These are phyloP conservation scores for Hippopotamus amphibius DNA, from an alignment of 2,113 vertebrate species.

Conservation along the genomic window DNA sequence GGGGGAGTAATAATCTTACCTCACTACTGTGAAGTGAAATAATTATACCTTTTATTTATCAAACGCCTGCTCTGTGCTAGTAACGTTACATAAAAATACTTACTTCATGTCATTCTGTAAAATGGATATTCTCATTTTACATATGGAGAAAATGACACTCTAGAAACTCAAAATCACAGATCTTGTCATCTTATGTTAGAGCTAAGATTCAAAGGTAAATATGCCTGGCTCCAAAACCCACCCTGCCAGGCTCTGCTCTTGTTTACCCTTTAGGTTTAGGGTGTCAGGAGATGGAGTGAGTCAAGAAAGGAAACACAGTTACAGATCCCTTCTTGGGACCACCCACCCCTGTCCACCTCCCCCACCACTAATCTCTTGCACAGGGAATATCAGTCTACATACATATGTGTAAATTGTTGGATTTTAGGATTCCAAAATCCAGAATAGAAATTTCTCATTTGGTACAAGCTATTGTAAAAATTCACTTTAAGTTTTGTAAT, in stretches of 20 bases:
- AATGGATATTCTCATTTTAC: constrained; percentile 46
- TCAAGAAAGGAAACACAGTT: background rate
- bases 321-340: background rate
- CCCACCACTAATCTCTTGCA: background rate
- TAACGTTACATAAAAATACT: constrained; percentile 52
- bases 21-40: constrained; percentile 8
- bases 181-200: constrained; percentile 15
- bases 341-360: background rate
- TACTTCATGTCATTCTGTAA: background rate
- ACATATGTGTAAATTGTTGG: background rate
- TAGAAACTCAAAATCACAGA: background rate
- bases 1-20: constrained; percentile 35
- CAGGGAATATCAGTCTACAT: background rate
- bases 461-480: background rate
- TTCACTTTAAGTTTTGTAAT: background rate
- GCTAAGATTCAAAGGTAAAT: constrained; percentile 18
- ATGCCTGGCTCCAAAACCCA: background rate
- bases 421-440: background rate
- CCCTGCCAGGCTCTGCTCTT: background rate
- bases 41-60: constrained; percentile 50
- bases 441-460: background rate
- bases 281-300: background rate
- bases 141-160: background rate
- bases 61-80: constrained; percentile 13
- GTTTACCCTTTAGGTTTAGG: background rate